Base-by-base conservation (phyloP, 2,797 vertebrate genomes). In the Fratercula arctica region DNA sequence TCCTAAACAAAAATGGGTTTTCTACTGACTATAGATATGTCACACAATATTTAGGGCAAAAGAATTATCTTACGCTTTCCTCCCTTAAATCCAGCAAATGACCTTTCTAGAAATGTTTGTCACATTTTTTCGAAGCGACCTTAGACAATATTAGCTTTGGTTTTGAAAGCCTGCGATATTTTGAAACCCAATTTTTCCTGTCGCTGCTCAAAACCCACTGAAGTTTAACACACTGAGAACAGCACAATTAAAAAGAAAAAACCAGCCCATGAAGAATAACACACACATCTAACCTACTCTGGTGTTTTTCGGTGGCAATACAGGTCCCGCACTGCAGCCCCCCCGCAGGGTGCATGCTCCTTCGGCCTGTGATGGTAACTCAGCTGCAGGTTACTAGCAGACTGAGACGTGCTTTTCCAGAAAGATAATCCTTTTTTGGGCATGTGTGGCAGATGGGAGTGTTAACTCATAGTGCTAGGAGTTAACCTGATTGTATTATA, bases 401-500 rank as follows among this genome's bases (percentile, higher is more conserved):
- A 31, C 50, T 86, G 53, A 33, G 57, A 72, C 3, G 13, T 12
- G 33, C 50, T 89, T 89, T 84, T 87, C 70, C 46, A 82, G 86
- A 88, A 92, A 92, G 48, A 92, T 45, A 43, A 66, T 95, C 0
- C 59, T 75, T 82, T 90, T 93, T 37, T 6, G 87, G 76, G 83
- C 61, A 94, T 82, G 54, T 90, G 76, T 61, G 59, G 78, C 93
- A 95, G 91, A 96, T 92, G 96, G 91, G 85, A 94, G 43, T 63
- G 77, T 86, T 94, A 96, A 85, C 87, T 95, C 50, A n/a, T 69
- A 84, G 93, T 72, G 82, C 70, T 91, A 90, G 77, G 83, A 95
- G 89, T 87, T 84, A 94, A 94, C 90, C 82, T 93, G 95, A 95
- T 95, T 87, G 88, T 90, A 88, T 85, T 91, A 87, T 94, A 94